Percentiles rank a stretch among this genome's conserved stretches.
phyloP scores from a whole-genome alignment of 2,888 invertebrate genomes.

The Agrilus biguttatus region DNA sequence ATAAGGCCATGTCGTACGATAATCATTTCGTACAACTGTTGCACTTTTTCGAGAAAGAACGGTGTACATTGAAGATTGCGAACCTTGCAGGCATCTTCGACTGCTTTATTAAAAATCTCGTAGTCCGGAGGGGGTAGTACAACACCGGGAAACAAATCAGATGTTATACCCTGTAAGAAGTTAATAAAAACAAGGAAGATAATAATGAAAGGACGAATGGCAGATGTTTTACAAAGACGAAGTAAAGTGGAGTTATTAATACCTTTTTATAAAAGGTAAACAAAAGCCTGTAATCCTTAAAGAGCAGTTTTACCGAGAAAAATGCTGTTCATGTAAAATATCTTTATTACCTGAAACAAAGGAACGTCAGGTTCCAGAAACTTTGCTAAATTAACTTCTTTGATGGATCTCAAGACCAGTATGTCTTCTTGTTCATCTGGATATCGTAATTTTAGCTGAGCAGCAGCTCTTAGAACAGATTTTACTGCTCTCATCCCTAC shows the following conservation, averaged over 20 bases:
- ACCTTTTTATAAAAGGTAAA: too few relatives aligned
- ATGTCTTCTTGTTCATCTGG: slow-evolving; percentile 79
- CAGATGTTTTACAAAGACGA: too few relatives aligned
- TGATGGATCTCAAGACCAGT: slow-evolving; percentile 76
- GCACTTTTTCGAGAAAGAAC: slow-evolving; percentile 78
- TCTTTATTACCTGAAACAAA: slow-evolving; percentile 53
- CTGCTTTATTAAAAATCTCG: slow-evolving; percentile 48
- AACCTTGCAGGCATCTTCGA: slow-evolving; percentile 47
- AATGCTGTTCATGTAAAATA: too few relatives aligned
- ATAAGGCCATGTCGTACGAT: slow-evolving; percentile 87
- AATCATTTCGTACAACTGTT: slow-evolving; percentile 90
- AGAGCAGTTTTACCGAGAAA: too few relatives aligned
- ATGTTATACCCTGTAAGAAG: slow-evolving; percentile 65
- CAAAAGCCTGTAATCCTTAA: too few relatives aligned
- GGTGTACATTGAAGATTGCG: slow-evolving; percentile 73
- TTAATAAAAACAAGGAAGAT: too few relatives aligned
- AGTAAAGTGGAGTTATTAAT: too few relatives aligned
- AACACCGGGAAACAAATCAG: slow-evolving; percentile 85
- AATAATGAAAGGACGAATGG: too few relatives aligned
- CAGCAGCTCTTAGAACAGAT: slow-evolving; percentile 82
- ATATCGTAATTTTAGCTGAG: slow-evolving; percentile 77
- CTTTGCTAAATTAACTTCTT: slow-evolving; percentile 89
- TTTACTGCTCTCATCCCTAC: slow-evolving; percentile 87
- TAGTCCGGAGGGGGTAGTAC: slow-evolving; percentile 67
- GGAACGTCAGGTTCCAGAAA: slow-evolving; percentile 81